Conservation (phyloP, 2,888 invertebrate genomes). For the Caenorhabditis imperialis region DNA sequence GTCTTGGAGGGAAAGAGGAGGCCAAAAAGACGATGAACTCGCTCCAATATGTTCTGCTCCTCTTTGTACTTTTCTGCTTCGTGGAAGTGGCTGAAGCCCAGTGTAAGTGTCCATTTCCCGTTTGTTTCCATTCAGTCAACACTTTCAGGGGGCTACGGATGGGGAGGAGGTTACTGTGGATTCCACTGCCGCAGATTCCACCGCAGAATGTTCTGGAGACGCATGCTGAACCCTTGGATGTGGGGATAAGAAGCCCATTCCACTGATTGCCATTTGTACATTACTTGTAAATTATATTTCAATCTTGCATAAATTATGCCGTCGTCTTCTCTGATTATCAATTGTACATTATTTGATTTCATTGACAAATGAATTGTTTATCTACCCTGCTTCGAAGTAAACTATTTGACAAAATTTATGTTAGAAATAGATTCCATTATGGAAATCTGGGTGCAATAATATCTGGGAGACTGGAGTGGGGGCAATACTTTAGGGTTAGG, state of each 20-base stretch:
- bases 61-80: constrained; percentile 29
- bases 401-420: constrained; percentile 15
- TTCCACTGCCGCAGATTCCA: constrained; percentile 38
- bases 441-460: constrained; percentile 7
- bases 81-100: constrained; percentile 30
- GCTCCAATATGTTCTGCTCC: constrained; percentile 15
- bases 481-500: constrained; percentile 1
- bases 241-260: too few relatives aligned
- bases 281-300: too few relatives aligned
- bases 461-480: neutral
- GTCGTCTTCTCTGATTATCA: too few relatives aligned
- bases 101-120: constrained; percentile 17
- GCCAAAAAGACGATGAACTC: too few relatives aligned
- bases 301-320: too few relatives aligned
- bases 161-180: constrained; percentile 20
- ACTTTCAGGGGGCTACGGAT: too few relatives aligned
- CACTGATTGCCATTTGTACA: too few relatives aligned
- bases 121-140: too few relatives aligned
- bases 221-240: constrained; percentile 24
- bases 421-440: constrained; percentile 8
- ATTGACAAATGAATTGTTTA: too few relatives aligned
- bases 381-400: too few relatives aligned
- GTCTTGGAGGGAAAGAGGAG: constrained; percentile 6
- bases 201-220: constrained; percentile 30
- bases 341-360: too few relatives aligned